These are phyloP conservation scores for Coilia nasus DNA, from an alignment of 2,797 vertebrate species.

Conservation along the genomic window DNA sequence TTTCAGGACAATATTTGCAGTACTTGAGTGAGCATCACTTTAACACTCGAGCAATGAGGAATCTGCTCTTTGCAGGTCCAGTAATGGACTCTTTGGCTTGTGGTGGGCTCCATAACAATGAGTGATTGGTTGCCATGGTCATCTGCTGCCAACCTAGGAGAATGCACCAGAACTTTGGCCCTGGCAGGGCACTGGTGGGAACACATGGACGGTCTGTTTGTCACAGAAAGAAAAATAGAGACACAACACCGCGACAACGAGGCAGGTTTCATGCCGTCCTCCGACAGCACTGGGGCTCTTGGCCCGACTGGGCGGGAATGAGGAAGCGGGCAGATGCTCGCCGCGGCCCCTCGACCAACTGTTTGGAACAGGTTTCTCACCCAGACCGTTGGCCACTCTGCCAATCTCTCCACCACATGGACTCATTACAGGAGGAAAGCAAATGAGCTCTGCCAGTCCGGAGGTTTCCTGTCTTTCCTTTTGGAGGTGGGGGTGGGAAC, in stretches of 20 bases:
- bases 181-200: slow-evolving; percentile 30
- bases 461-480: slow-evolving; percentile 13
- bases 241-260: slow-evolving; percentile 42
- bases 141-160: slow-evolving; percentile 8
- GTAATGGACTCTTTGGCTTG: neutral
- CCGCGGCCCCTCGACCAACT: slow-evolving; percentile 37
- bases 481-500: neutral
- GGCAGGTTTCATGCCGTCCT: slow-evolving; percentile 35
- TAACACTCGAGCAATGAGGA: slow-evolving; percentile 3
- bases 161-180: slow-evolving; percentile 11
- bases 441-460: slow-evolving; percentile 25
- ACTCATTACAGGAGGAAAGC: slow-evolving; percentile 43
- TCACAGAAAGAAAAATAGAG: slow-evolving; percentile 50
- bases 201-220: slow-evolving; percentile 39
- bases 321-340: slow-evolving; percentile 42
- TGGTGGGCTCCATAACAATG: neutral
- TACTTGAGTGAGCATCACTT: neutral
- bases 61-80: neutral
- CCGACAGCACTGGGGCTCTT: slow-evolving; percentile 49
- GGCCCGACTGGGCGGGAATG: slow-evolving; percentile 17
- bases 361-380: slow-evolving; percentile 50
- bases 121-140: slow-evolving; percentile 14
- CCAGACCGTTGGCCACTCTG: slow-evolving; percentile 45
- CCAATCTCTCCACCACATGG: slow-evolving; percentile 46
- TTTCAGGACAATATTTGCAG: neutral